Evolutionary conservation across 2,797 vertebrate genomes (phyloP), one percentile per base, ranked within the genome.

Genomic region (Lagodon rhomboides): DNA sequence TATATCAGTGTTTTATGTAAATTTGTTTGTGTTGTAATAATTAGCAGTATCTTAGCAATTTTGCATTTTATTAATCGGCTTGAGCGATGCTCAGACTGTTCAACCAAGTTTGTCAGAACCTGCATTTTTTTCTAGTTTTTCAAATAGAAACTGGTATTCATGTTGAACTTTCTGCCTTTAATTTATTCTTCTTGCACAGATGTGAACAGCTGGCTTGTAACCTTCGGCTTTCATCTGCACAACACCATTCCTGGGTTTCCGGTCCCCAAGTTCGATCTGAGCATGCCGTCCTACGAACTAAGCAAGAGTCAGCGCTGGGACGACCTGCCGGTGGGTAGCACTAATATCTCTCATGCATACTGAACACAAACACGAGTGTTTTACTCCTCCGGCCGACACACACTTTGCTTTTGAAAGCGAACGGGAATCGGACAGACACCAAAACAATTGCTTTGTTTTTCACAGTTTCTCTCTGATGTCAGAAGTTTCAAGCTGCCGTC

Each of bases 191-290:
- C 55, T 68, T 63, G 44, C 91, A 66, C 91, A 99, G 98, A 99
- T 96, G 96, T 99, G 84, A 99, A 99, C 95, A 99, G 97, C 93
- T 99, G 98, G 98, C 96, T 99, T 58, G 97, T 99, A 87, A 99
- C 98, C n/a, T 99, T 99, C 4, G 98, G 98, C 64, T 99, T 99
- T 94, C 98, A 99, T 91, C 97, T 99, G 70, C 98, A 99, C 94
- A 99, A 99, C 81, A 98, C 97, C 82, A 99, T 99, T 90, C 98
- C 98, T 82, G 98, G 98, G 38, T 99, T 97, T 90, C 97, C 97
- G 0, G 96, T 97, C 47, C 98, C 98, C 0, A 97, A 97, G 90
- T 97, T 99, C 80, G 98, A 98, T 90, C 93, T 98, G 92, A 97
- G 96, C 72, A 95, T 97, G 90, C 96, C 97, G 2, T 99, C 98